Evolutionary conservation across 2,797 vertebrate genomes (phyloP).

Genomic region (Peromyscus nudipes): DNA sequence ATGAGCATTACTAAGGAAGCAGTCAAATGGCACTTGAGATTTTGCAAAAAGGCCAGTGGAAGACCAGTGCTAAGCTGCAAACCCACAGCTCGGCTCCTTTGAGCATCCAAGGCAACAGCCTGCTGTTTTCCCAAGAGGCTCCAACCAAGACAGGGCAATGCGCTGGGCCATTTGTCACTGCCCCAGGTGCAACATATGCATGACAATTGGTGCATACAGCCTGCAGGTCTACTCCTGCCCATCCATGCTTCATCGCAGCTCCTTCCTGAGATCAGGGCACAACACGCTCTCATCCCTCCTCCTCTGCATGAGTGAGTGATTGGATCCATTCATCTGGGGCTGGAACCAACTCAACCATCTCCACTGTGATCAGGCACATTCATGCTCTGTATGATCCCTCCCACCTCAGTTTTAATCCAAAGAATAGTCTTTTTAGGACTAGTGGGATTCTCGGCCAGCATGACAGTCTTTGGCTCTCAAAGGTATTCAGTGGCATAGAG

Average conservation of each 20-base stretch:
- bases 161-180: constrained; percentile 73
- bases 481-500: background rate
- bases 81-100: constrained; percentile 49
- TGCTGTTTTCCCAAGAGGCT: constrained; percentile 79
- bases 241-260: background rate
- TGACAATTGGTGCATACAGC: constrained; percentile 1
- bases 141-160: constrained; percentile 42
- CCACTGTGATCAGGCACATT: background rate
- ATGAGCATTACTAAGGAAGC: constrained; percentile 35
- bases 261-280: background rate
- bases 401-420: constrained; percentile 33
- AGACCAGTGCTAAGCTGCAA: constrained; percentile 37
- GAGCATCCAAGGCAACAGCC: constrained; percentile 56
- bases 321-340: constrained; percentile 5
- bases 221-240: constrained; percentile 23
- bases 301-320: background rate
- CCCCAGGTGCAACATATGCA: constrained; percentile 30
- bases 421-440: background rate
- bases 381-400: background rate
- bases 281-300: background rate
- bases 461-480: background rate
- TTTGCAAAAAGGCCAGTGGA: constrained; percentile 51
- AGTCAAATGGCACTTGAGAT: constrained; percentile 51
- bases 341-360: background rate
- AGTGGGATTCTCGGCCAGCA: background rate